Evolutionary conservation across 2,888 invertebrate species (phyloP).

Genomic region (Raillietiella orientalis): DNA sequence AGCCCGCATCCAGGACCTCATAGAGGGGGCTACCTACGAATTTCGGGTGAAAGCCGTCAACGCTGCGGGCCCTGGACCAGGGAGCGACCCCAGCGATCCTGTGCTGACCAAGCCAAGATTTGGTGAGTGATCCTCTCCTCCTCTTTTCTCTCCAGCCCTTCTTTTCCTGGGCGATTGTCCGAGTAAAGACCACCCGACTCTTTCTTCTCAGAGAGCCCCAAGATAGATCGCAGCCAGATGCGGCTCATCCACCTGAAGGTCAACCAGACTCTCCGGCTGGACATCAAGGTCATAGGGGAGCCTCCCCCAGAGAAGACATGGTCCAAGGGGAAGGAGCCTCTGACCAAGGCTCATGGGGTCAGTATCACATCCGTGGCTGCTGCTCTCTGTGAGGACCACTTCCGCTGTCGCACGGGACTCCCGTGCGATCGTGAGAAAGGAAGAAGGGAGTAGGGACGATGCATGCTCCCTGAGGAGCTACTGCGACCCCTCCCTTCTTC

Average conservation of each 20-base stretch:
- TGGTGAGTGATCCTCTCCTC: constrained; percentile 21
- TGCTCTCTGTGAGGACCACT: too few relatives aligned
- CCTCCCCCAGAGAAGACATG: constrained; percentile 66
- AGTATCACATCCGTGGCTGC: too few relatives aligned
- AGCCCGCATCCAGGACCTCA: constrained; percentile 50
- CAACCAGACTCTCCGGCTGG: constrained; percentile 59
- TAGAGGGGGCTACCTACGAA: constrained; percentile 76
- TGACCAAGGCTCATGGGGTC: constrained; percentile 24
- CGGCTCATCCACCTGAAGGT: constrained; percentile 58
- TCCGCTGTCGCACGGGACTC: too few relatives aligned
- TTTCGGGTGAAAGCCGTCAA: constrained; percentile 72
- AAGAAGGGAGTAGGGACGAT: too few relatives aligned
- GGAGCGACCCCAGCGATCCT: constrained; percentile 53
- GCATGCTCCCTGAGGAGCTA: too few relatives aligned
- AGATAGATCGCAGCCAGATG: constrained; percentile 69
- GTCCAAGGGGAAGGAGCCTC: constrained; percentile 44
- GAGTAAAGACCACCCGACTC: background rate
- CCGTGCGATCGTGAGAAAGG: too few relatives aligned
- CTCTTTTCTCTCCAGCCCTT: constrained; percentile 8
- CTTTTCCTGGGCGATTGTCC: background rate
- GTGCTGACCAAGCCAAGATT: constrained; percentile 55
- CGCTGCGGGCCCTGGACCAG: constrained; percentile 69
- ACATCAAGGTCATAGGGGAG: constrained; percentile 65
- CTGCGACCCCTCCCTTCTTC: too few relatives aligned
- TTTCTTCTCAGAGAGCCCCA: constrained; percentile 45